Base-by-base conservation (phyloP, 2,113 vertebrate species). In the Circaetus gallicus region DNA sequence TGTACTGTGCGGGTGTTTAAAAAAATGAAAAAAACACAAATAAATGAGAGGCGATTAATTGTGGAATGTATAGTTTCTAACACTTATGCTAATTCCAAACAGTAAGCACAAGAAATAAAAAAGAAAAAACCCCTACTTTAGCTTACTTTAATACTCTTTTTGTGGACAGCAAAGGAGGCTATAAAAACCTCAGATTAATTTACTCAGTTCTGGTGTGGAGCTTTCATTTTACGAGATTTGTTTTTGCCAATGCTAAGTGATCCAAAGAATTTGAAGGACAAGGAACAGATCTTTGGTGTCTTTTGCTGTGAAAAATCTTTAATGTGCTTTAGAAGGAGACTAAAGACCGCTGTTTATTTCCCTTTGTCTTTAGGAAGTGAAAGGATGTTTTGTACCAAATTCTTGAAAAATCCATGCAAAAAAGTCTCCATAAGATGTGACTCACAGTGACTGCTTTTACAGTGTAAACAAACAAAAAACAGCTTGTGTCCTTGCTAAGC, bases 401-500 rank as follows among this genome's bases (percentile, higher is more conserved):
- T 83, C 53, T 88, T 94, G 63, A 90, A 66, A 94, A 92, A 88
- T 83, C 71, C 74, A 4, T 80, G 49, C 34, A 59, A 76, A 79
- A 77, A 89, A 25, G 71, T 58, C 66, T 86, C 78, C 4, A 2
- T 90, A 59, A 88, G 78, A 72, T 88, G 78, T 90, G 92, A 90
- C 74, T 96, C 92, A 82, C 58, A 73, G 91, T 32, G 59, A 65
- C 81, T 85, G 82, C 94, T 90, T 92, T 81, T 90, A 74, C 90
- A 92, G 79, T 88, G 56, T 66, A 94, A 90, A 80, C 91, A 95
- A 95, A 89, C 55, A 73, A 67, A 87, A 93, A 95, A 4, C 94
- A 95, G 94, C 94, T 95, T 95, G 84, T 89, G 89, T 91, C 84
- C 83, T 96, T 47, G 78, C 87, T 95, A 95, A 96, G 94, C 73